Evolutionary conservation across 2,888 invertebrate genomes (phyloP), one percentile per base, ranked within the genome.

Genomic region (Sipha maydis): DNA sequence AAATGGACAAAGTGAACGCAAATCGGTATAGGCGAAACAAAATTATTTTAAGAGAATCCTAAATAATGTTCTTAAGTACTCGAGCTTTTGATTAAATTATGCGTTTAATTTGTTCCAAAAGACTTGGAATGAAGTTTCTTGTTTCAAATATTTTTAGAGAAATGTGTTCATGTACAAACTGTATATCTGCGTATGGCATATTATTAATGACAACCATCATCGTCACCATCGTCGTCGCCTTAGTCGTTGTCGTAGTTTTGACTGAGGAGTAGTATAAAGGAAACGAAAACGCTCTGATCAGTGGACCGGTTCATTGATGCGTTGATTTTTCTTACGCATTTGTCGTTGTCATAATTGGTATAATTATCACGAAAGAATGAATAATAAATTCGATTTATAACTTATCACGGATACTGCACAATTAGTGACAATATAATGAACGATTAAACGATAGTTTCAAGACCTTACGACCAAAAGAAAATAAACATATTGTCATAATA

Each of bases 111-210:
- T 67, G 38, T 80, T n/a, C 34, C 67, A 14, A 11, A 11, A 8
- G 56, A 56, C 56, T 56, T 25, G 5, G 56, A 56, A 79, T 25
- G 56, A 56, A 79, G 80, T 80, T 80, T 61, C 34, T 38, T 17
- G 38, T 80, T 80, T 80, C 61, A n/a, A 67, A 38, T 38, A 38
- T 80, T 80, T 80, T 67, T 80, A 0, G 38, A 67, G 67, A 80
- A 61, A 80, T 67, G n/a, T 67, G 61, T 19, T 21, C 14, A 56
- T 14, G 67, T n/a, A 67, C 67, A 67, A 80, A 38, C 67, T 67
- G 67, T 19, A 80, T 67, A 80, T 80, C 80, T 80, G 80, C 80
- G 80, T 80, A 80, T 80, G 80, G 61, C 80, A 80, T 3, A 9
- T 80, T 80, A 80, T 80, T 80, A 80, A 80, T 80, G 80, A 67